These are phyloP conservation scores for Caenorhabditis tropicalis DNA, from an alignment of 1,140 invertebrate species.

Conservation along the genomic window DNA sequence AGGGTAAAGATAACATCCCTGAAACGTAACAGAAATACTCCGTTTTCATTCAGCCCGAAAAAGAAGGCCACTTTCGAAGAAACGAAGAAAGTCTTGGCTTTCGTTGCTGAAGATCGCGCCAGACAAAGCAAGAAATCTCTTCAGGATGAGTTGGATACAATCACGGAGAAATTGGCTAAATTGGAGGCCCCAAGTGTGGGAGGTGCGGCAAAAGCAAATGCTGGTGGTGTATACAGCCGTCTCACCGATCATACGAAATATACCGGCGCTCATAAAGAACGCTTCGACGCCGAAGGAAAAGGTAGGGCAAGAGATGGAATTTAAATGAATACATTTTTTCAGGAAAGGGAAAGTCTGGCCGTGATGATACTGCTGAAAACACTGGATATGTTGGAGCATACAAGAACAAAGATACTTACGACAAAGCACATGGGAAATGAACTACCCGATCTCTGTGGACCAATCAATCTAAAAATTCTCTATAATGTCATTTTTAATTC, in stretches of 20 bases:
- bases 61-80: slow-evolving; percentile 71
- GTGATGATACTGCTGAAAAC: slow-evolving; percentile 71
- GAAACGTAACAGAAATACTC: neutral
- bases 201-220: slow-evolving; percentile 64
- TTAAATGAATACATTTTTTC: neutral
- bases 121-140: slow-evolving; percentile 64
- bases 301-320: slow-evolving; percentile 54
- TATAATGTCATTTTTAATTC: neutral
- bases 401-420: slow-evolving; percentile 74
- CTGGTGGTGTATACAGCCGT: slow-evolving; percentile 67
- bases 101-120: slow-evolving; percentile 67
- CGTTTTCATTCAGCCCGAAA: slow-evolving; percentile 62
- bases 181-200: slow-evolving; percentile 67
- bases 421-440: slow-evolving; percentile 64
- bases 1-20: slow-evolving; percentile 56
- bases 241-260: slow-evolving; percentile 70
- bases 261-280: slow-evolving; percentile 75
- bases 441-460: neutral
- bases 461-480: neutral
- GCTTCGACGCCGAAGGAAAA: slow-evolving; percentile 75
- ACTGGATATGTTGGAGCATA: slow-evolving; percentile 75
- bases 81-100: slow-evolving; percentile 68
- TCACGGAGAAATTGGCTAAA: slow-evolving; percentile 66
- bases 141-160: slow-evolving; percentile 69
- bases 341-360: slow-evolving; percentile 73